Evolutionary conservation across 2,888 invertebrate genomes (phyloP), one percentile per base, ranked within the genome.

Genomic region (Brachypalpus laphriformis): DNA sequence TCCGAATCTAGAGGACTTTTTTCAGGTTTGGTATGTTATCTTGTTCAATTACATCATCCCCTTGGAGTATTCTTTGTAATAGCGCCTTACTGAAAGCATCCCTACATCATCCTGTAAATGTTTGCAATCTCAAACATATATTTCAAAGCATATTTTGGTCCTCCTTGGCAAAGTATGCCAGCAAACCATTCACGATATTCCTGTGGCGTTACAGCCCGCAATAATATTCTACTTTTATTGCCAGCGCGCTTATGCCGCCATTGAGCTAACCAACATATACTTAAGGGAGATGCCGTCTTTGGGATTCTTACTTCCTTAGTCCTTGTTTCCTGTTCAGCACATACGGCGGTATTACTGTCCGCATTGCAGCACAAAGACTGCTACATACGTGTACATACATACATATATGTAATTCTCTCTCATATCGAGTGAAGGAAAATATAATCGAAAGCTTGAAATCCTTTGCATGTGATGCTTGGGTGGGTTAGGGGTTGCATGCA

Each of bases 281-380:
- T 28, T 16, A 18, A 42, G 6, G 5, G 42, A 54, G 22, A 63
- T 63, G 11, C 74, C 42, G 3, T 7, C 34, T 45, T 11, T 31
- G 20, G 11, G 14, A 18, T 34, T 31, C 57, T 34, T 22, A 56
- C 42, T 28, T 25, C 11, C 63, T 45, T 28, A 18, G 16, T 47
- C 42, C 66, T 40, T 25, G 57, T 59, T 40, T 76, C 37, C 7
- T 25, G 5, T 16, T 14, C 66, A 9, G 51, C 59, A 42, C 76
- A 61, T 18, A 9, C 11, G 20, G 20, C 9, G 25, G 9, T 59
- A 47, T 28, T 42, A 25, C 40, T 56, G 68, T 72, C 68, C 45
- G 68, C 76, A 77, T 14, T 77, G 76, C 76, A 77, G 59, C 51
- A 40, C 59, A 59, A 47, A 34, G 34, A 56, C 34, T 70, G 31